Evolutionary conservation across 2,888 invertebrate genomes (phyloP), one percentile per base, ranked within the genome.

Genomic region (Drosophila mayaguana): DNA sequence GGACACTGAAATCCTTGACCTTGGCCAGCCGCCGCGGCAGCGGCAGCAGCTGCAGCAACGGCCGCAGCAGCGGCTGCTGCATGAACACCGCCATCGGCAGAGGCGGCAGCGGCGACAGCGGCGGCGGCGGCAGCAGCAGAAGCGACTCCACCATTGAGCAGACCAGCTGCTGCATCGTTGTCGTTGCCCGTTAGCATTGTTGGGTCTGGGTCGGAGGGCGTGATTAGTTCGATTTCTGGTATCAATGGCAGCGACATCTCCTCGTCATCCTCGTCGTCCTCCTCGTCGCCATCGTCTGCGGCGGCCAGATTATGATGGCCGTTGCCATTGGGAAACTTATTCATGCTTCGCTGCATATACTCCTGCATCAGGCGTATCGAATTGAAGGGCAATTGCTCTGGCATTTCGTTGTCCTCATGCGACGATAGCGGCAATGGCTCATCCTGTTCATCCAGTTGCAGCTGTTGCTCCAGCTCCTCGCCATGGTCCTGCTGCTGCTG

Each of bases 311-410:
- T 36, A 9, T 65, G 60, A 8, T 20, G 50, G n/a, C 53, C n/a
- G 3, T 25, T 57, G 25, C 87, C 89, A 72, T 90, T 90, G 40
- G 83, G 85, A 18, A 74, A 79, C 80, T 92, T 83, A 61, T 87
- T 92, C 75, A 91, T 81, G 56, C 91, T 92, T 9, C 92, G 92
- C 42, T 92, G 92, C 91, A 92, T 89, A 40, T 91, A 90, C 50
- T 92, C 92, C 72, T 92, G 92, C 92, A 92, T 92, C 63, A 92
- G 56, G 9, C 92, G 92, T 54, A 92, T 89, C 3, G 92, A 92
- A 45, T 91, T 88, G 51, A 91, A 85, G 66, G 91, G 89, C 53
- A 90, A 43, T 12, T 80, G 80, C 51, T 81, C 45, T 7, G 72
- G 79, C 61, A 89, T 82, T 54, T 89, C 89, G 20, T 83, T 87